Conservation (phyloP, 2,888 invertebrate species). For the Zygothrica quintamaculata region DNA sequence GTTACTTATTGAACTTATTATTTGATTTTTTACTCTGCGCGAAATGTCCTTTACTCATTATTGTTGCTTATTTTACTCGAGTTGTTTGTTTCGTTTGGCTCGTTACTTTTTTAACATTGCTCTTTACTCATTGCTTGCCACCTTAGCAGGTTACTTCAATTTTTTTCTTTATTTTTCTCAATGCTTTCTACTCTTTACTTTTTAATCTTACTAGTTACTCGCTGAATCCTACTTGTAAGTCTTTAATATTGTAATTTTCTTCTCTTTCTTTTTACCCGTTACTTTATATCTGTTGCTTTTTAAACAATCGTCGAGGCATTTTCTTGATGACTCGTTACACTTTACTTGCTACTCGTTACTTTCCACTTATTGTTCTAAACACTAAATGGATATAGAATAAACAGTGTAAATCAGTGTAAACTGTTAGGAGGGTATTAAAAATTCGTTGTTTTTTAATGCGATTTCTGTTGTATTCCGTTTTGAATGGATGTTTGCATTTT, state of each 20-base stretch:
- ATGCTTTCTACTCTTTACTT: too few species aligned
- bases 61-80: too few species aligned
- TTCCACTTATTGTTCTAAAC: too few species aligned
- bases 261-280: neutral
- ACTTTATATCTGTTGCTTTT: neutral
- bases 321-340: neutral
- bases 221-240: too few species aligned
- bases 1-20: constrained; percentile 3
- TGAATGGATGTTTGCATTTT: constrained; percentile 25
- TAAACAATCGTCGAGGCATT: neutral
- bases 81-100: too few species aligned
- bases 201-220: neutral
- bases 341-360: neutral
- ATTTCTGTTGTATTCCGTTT: constrained; percentile 16
- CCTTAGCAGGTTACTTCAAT: too few species aligned
- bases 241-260: too few species aligned
- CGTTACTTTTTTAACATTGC: neutral
- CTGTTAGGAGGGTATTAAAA: constrained; percentile 23
- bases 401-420: neutral
- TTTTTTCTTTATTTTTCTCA: too few species aligned
- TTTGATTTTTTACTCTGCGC: neutral
- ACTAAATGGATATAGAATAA: too few species aligned
- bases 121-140: constrained; percentile 2
- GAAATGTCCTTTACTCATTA: too few species aligned
- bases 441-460: neutral